phyloP scores from a whole-genome alignment of 2,113 vertebrate species.

The Pedetes capensis region DNA sequence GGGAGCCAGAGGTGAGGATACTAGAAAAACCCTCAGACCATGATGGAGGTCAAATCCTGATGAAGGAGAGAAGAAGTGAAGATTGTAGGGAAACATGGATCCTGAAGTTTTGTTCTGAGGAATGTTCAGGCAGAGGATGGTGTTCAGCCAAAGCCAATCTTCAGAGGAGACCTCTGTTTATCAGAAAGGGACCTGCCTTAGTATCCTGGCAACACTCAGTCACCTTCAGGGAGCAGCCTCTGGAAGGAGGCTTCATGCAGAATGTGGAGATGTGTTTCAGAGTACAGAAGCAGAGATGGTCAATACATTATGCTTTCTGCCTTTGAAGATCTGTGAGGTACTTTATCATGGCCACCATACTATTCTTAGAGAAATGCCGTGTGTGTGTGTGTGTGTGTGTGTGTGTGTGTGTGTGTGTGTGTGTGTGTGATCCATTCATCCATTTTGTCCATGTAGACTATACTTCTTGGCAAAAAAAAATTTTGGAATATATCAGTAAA shows the following conservation, averaged over 20 bases:
- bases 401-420: background rate
- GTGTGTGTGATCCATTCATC: background rate
- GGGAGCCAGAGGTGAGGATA: accelerated
- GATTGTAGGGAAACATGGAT: too few relatives aligned
- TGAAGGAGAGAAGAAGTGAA: background rate
- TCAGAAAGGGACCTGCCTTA: background rate
- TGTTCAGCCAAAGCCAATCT: background rate
- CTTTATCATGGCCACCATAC: background rate
- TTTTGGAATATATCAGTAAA: background rate
- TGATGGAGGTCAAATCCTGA: background rate
- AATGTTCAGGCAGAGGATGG: background rate
- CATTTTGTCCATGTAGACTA: background rate
- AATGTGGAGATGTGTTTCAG: background rate
- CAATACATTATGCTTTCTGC: background rate
- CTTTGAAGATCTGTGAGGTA: background rate
- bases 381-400: background rate
- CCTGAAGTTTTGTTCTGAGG: background rate
- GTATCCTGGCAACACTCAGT: background rate
- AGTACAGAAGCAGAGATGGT: background rate
- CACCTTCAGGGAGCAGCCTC: accelerated
- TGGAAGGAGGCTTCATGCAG: background rate
- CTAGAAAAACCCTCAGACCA: background rate
- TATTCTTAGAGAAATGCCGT: background rate
- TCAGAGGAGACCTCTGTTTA: too few relatives aligned
- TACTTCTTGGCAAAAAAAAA: background rate